These are phyloP conservation scores for Pseudorectes ferrugineus DNA, from an alignment of 2,113 vertebrate species.

Conservation along the genomic window DNA sequence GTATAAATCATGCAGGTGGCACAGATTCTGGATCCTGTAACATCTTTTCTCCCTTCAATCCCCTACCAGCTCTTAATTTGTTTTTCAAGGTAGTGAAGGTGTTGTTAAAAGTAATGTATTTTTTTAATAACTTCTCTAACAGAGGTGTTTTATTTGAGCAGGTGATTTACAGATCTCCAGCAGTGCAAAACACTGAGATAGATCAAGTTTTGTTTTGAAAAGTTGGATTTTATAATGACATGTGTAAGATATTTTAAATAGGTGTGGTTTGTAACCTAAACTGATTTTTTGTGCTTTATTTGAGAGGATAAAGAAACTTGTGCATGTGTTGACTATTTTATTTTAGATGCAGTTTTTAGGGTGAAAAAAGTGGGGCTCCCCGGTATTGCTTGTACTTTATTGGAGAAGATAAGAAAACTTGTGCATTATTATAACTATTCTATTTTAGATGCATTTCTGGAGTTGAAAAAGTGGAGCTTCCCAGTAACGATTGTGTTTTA, in stretches of 20 bases:
- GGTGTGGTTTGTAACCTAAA: neutral
- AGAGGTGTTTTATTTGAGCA: neutral
- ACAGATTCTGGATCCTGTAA: neutral
- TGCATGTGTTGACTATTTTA: accelerated
- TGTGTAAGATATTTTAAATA: neutral
- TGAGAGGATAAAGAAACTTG: neutral
- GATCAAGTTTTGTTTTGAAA: neutral
- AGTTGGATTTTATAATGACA: neutral
- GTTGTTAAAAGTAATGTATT: neutral
- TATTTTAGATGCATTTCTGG: neutral
- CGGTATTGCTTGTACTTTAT: neutral
- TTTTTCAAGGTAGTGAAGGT: neutral
- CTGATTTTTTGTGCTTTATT: neutral
- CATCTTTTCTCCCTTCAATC: neutral
- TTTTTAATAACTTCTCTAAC: neutral
- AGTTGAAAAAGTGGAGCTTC: neutral
- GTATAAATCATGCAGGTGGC: neutral
- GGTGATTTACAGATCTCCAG: neutral
- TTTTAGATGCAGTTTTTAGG: neutral
- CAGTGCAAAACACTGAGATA: neutral
- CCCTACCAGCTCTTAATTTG: neutral
- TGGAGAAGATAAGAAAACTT: neutral
- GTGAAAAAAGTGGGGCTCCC: neutral
- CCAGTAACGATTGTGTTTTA: accelerated
- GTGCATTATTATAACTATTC: constrained; percentile 17